These are phyloP conservation scores for Patella depressa DNA, from an alignment of 2,888 invertebrate species.

Conservation along the genomic window DNA sequence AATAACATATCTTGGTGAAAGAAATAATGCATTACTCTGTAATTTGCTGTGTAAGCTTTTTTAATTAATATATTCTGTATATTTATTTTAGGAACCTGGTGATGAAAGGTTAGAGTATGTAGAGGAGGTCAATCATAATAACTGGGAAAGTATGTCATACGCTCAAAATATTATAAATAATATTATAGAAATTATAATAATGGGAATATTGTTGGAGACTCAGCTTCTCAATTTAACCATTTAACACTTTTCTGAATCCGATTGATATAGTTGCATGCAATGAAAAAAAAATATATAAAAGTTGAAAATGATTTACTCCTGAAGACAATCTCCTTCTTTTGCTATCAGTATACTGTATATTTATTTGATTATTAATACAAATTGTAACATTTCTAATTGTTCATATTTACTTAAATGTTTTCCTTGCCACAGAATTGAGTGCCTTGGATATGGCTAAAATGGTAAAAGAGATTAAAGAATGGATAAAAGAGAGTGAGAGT, in stretches of 20 bases:
- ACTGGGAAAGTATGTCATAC: slow-evolving; percentile 53
- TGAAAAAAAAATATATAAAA: too few species aligned
- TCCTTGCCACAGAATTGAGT: slow-evolving; percentile 42
- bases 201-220: too few species aligned
- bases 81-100: slow-evolving; percentile 38
- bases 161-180: too few species aligned
- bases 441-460: slow-evolving; percentile 57
- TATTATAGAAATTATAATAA: too few species aligned
- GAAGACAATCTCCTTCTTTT: too few species aligned
- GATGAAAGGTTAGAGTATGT: slow-evolving; percentile 43
- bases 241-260: too few species aligned
- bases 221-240: too few species aligned
- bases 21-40: neutral
- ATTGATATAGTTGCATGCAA: too few species aligned
- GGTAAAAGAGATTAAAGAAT: slow-evolving; percentile 46
- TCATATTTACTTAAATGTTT: neutral
- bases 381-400: neutral
- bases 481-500: slow-evolving; percentile 24
- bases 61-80: neutral
- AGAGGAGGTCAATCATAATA: slow-evolving; percentile 48
- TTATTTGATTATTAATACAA: neutral
- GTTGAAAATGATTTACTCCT: too few species aligned
- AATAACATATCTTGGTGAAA: neutral
- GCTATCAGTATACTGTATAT: too few species aligned
- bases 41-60: neutral